phyloP scores from a whole-genome alignment of 2,888 invertebrate genomes.

The Xylota sylvarum region DNA sequence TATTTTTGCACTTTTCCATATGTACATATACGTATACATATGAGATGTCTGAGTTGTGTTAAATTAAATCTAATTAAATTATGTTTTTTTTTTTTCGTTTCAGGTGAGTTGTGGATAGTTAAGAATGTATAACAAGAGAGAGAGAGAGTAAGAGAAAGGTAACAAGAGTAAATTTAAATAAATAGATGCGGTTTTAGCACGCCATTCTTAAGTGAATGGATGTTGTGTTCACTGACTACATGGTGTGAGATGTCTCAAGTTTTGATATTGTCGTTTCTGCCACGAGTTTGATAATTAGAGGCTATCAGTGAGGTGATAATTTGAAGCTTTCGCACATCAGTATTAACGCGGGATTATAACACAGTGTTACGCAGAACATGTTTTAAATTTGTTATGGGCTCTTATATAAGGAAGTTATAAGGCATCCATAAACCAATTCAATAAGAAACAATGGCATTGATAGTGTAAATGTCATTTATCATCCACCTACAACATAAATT shows the following conservation, averaged over 20 bases:
- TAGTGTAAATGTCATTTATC: background rate
- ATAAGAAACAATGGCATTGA: background rate
- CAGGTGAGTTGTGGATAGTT: conserved; percentile 62
- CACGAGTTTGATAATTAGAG: conserved; percentile 4
- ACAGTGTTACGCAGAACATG: background rate
- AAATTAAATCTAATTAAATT: conserved; percentile 56
- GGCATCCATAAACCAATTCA: too few relatives aligned
- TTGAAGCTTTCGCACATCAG: background rate
- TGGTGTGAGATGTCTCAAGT: conserved; percentile 19
- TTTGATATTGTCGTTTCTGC: conserved; percentile 8
- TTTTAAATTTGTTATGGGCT: background rate
- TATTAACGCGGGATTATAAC: background rate
- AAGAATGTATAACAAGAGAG: conserved; percentile 6
- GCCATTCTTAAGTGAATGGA: conserved; percentile 8
- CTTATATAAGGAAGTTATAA: background rate
- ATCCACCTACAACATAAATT: conserved; percentile 10
- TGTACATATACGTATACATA: background rate
- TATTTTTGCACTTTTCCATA: conserved; percentile 25
- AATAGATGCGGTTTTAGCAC: conserved; percentile 12
- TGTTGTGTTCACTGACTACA: conserved; percentile 6
- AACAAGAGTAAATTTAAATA: conserved; percentile 14
- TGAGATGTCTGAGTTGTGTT: conserved; percentile 3
- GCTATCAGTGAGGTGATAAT: conserved; percentile 31
- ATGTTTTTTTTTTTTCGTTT: conserved; percentile 48
- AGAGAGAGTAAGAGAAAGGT: background rate